Percentiles rank a stretch among this genome's conserved stretches.
Conservation (phyloP, 2,888 invertebrate species). For the Melinaea menophilus region DNA sequence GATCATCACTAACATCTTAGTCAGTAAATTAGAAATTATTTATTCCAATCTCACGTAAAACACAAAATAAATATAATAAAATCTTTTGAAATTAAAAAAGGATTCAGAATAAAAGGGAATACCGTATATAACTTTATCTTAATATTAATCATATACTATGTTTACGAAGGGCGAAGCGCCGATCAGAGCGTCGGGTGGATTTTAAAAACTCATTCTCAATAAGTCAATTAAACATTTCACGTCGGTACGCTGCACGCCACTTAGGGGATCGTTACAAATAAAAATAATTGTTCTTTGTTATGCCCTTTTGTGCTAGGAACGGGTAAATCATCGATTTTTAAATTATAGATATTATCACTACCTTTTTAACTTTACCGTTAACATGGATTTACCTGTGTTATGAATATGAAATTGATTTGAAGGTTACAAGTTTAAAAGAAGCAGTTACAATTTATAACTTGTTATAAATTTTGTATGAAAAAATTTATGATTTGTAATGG, state of each 20-base stretch:
- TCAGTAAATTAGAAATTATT: too few relatives aligned
- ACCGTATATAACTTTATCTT: constrained; percentile 24
- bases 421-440: background rate
- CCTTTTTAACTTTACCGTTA: background rate
- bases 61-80: background rate
- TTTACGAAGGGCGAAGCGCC: constrained; percentile 38
- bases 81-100: background rate
- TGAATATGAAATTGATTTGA: background rate
- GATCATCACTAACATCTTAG: too few relatives aligned
- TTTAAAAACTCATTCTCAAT: constrained; percentile 74
- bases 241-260: constrained; percentile 65
- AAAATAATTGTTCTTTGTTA: constrained; percentile 72
- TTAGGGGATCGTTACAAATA: constrained; percentile 64
- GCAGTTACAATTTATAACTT: too few relatives aligned
- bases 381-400: background rate
- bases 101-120: too few relatives aligned
- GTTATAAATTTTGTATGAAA: too few relatives aligned
- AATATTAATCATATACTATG: constrained; percentile 40
- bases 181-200: constrained; percentile 66
- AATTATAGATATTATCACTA: constrained; percentile 18
- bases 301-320: constrained; percentile 44
- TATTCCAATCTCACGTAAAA: too few relatives aligned
- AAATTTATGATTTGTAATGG: too few relatives aligned
- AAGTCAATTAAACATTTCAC: constrained; percentile 74
- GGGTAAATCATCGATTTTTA: constrained; percentile 27